Conservation (phyloP, 2,888 invertebrate genomes). For the Synanthedon vespiformis region DNA sequence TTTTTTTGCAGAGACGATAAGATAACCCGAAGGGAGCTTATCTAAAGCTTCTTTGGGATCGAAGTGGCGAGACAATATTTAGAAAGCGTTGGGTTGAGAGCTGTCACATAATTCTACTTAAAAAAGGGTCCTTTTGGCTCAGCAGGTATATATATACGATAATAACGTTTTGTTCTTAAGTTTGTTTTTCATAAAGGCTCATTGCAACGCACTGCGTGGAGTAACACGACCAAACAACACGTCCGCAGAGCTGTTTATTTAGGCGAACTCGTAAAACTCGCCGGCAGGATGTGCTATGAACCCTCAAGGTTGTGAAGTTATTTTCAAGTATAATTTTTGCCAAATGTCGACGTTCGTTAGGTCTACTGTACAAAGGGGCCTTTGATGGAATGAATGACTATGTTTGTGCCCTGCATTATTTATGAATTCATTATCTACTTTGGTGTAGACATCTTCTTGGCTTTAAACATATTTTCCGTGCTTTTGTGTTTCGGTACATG, state of each 20-base stretch:
- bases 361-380: not conserved
- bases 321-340: conserved; percentile 23
- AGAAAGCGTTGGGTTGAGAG: conserved; percentile 19
- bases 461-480: too few species aligned
- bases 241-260: conserved; percentile 59
- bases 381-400: not conserved
- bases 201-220: conserved; percentile 21
- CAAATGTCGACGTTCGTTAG: conserved; percentile 6
- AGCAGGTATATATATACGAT: conserved; percentile 45
- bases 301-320: conserved; percentile 59
- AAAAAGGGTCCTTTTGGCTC: conserved; percentile 26
- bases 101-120: too few species aligned
- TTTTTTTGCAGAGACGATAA: conserved; percentile 22
- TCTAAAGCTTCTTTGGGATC: conserved; percentile 35
- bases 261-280: conserved; percentile 58
- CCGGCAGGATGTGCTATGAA: conserved; percentile 62
- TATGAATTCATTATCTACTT: too few species aligned
- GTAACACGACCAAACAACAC: conserved; percentile 43
- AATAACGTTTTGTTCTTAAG: conserved; percentile 32
- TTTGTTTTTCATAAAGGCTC: conserved; percentile 24
- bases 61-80: conserved; percentile 39
- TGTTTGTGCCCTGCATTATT: not conserved
- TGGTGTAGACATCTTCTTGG: too few species aligned
- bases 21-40: conserved; percentile 45
- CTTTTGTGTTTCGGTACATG: too few species aligned